A percentile compares a stretch with the other conserved stretches of the same genome.
phyloP scores from a whole-genome alignment of 2,888 invertebrate species.

The Sicus ferrugineus region DNA sequence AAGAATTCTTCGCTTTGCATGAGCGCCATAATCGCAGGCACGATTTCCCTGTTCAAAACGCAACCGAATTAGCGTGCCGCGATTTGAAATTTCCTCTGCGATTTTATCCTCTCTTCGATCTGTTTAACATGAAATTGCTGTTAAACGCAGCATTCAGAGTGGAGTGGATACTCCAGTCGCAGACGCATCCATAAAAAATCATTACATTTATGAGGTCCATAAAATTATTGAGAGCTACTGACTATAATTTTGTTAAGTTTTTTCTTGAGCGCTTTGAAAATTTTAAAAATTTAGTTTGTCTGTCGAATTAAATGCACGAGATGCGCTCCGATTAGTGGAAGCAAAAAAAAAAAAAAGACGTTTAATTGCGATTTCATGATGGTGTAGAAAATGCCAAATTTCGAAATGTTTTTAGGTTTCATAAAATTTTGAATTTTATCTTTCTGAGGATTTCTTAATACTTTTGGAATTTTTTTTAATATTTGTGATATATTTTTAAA shows the following conservation, averaged over 20 bases:
- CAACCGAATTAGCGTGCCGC: slow-evolving; percentile 4
- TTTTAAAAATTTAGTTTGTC: background rate
- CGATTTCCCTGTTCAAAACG: background rate
- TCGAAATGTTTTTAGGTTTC: too few species aligned
- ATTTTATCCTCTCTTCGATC: background rate
- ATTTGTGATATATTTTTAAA: too few species aligned
- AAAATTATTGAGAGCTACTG: slow-evolving; percentile 15
- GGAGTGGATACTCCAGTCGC: background rate
- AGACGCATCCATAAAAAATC: background rate
- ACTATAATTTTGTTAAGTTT: background rate
- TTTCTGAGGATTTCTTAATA: too few species aligned
- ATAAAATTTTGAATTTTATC: too few species aligned
- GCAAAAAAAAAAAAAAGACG: too few species aligned
- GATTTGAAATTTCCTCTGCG: background rate
- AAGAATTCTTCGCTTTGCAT: background rate
- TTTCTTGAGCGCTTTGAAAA: background rate
- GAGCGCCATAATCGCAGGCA: background rate
- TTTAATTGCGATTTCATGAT: too few species aligned
- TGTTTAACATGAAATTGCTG: slow-evolving; percentile 22
- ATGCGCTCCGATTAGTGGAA: slow-evolving; percentile 9
- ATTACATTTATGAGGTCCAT: slow-evolving; percentile 11
- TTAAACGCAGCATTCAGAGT: slow-evolving; percentile 20
- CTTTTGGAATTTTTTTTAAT: too few species aligned
- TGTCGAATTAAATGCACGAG: slow-evolving; percentile 13
- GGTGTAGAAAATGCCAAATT: too few species aligned